These are phyloP conservation scores for Cricetomys ansorgei DNA, from an alignment of 2,113 vertebrate species.

Conservation along the genomic window DNA sequence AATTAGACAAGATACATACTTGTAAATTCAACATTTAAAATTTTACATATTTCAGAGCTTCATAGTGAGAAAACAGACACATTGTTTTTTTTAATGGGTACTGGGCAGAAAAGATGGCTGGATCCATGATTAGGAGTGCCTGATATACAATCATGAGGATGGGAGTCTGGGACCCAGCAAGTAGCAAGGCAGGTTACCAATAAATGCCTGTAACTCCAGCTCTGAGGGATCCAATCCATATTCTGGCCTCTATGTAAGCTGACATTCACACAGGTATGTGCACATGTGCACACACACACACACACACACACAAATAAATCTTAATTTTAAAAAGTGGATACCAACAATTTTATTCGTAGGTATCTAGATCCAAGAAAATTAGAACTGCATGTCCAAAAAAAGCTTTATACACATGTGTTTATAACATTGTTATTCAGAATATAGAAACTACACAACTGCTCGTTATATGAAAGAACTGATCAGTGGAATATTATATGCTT, in stretches of 20 bases:
- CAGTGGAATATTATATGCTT: not conserved
- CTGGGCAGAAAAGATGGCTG: not conserved
- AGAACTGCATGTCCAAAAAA: not conserved
- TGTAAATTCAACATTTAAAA: constrained; percentile 46
- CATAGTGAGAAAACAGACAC: not conserved
- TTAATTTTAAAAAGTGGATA: not conserved
- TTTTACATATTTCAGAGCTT: not conserved
- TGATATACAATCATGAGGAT: not conserved
- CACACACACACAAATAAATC: not conserved
- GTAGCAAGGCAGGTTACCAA: not conserved
- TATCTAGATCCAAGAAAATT: not conserved
- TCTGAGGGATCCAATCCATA: not conserved
- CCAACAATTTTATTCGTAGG: not conserved
- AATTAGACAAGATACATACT: not conserved
- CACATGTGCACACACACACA: not conserved
- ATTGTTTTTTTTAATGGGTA: not conserved
- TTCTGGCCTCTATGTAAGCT: not conserved
- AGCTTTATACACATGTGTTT: not conserved
- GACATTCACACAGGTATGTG: not conserved
- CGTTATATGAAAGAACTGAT: not conserved
- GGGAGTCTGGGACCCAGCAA: not conserved
- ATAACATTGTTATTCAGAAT: not conserved
- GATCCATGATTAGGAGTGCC: not conserved
- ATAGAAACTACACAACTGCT: not conserved
- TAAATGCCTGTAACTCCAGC: not conserved